These are phyloP conservation scores for Orchesella cincta DNA, from an alignment of 1,140 invertebrate genomes.

Conservation along the genomic window DNA sequence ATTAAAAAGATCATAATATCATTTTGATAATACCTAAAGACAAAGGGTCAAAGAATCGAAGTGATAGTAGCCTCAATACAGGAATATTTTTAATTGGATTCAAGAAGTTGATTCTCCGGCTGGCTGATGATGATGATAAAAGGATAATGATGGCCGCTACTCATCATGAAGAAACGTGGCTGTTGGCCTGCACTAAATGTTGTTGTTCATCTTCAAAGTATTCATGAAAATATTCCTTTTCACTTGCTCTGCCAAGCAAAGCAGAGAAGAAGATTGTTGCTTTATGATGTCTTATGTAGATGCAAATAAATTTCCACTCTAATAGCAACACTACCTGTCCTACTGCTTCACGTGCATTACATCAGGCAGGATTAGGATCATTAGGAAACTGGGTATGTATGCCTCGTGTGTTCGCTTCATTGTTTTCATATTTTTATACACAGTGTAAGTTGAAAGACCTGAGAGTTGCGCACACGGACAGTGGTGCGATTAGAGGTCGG, in stretches of 20 bases:
- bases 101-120: slow-evolving; percentile 11
- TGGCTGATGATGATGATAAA: neutral
- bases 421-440: neutral
- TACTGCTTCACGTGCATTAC: neutral
- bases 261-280: too few relatives aligned
- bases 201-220: neutral
- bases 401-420: neutral
- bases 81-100: neutral
- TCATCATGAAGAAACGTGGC: slow-evolving; percentile 4
- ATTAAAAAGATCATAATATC: too few relatives aligned
- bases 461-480: neutral
- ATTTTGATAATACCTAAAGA: neutral
- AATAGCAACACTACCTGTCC: slow-evolving; percentile 2
- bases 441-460: neutral
- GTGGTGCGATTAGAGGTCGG: neutral
- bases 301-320: neutral
- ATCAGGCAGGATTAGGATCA: slow-evolving; percentile 4
- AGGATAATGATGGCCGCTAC: neutral
- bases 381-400: slow-evolving; percentile 18
- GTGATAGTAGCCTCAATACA: neutral
- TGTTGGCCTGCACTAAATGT: neutral
- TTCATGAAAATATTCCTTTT: neutral
- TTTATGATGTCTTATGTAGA: too few relatives aligned
- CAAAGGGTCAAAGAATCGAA: neutral
- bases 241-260: too few relatives aligned